Evolutionary conservation across 2,113 vertebrate species (phyloP).

Genomic region (Probosciger aterrimus): DNA sequence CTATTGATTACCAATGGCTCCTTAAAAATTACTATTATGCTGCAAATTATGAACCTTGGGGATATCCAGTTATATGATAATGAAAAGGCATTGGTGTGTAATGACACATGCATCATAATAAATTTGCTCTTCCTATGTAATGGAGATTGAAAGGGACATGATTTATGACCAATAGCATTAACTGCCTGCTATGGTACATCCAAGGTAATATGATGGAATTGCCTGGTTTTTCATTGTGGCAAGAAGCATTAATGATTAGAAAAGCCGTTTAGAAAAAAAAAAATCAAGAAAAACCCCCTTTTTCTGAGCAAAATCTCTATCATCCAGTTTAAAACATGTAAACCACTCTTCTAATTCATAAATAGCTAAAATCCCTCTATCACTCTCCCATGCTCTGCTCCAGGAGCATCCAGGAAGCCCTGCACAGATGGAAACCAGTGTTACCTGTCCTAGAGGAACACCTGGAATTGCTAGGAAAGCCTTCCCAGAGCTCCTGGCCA

Average conservation of each 20-base stretch:
- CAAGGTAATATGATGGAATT: constrained; percentile 12
- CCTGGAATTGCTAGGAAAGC: neutral
- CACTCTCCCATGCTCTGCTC: neutral
- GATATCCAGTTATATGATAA: constrained; percentile 23
- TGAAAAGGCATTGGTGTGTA: constrained; percentile 30
- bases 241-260: neutral
- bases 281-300: neutral
- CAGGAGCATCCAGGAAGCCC: neutral
- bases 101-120: constrained; percentile 46
- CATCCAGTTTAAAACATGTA: neutral
- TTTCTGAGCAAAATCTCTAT: neutral
- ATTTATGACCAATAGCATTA: constrained; percentile 34
- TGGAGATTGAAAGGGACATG: constrained; percentile 50
- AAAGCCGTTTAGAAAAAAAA: neutral
- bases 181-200: neutral
- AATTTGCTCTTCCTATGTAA: constrained; percentile 30
- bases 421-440: neutral
- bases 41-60: constrained; percentile 37
- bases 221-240: neutral
- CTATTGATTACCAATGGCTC: constrained; percentile 61
- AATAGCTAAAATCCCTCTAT: neutral
- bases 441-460: neutral
- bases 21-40: constrained; percentile 52
- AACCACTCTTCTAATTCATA: neutral
- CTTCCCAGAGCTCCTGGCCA: neutral